phyloP scores from a whole-genome alignment of 2,113 vertebrate genomes.

The Hemibagrus wyckioides region DNA sequence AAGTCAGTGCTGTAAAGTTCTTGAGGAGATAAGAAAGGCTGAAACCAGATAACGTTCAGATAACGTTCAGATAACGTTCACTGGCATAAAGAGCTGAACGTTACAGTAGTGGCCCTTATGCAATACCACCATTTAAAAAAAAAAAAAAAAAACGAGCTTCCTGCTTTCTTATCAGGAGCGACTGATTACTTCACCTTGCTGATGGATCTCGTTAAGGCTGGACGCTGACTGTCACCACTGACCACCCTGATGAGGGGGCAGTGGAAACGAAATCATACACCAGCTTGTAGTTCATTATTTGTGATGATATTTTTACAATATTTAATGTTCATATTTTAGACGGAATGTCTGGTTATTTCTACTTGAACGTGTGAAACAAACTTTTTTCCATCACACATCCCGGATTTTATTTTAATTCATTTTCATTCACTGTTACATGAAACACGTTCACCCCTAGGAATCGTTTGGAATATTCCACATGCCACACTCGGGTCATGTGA shows the following conservation, averaged over 20 bases:
- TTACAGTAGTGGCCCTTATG: background rate
- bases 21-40: constrained; percentile 2
- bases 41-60: constrained; percentile 12
- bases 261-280: background rate
- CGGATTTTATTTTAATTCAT: background rate
- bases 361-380: background rate
- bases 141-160: background rate
- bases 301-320: background rate
- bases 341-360: background rate
- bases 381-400: background rate
- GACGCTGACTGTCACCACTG: background rate
- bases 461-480: background rate
- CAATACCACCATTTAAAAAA: too few species aligned
- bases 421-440: background rate
- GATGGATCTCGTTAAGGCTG: constrained; percentile 21
- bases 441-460: background rate
- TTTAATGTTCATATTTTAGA: background rate
- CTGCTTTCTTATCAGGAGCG: constrained; percentile 20
- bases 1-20: constrained; percentile 4
- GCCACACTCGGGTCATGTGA: background rate
- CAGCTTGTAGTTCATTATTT: background rate
- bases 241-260: background rate
- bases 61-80: constrained; percentile 36
- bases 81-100: background rate
- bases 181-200: constrained; percentile 20